phyloP scores from a whole-genome alignment of 1,140 invertebrate species.

The Periplaneta americana region DNA sequence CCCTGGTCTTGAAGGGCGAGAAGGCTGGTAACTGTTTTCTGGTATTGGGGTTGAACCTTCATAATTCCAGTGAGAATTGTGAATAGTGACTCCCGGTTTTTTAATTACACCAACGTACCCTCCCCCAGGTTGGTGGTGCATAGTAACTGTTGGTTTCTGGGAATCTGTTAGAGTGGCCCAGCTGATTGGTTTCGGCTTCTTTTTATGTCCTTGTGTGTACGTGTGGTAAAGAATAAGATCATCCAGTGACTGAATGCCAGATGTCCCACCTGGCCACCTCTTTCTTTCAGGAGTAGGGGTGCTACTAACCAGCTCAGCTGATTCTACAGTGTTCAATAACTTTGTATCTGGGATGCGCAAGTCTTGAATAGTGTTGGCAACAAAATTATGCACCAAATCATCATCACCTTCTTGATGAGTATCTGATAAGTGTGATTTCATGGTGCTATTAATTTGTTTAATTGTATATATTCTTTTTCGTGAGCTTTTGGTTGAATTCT shows the following conservation, averaged over 20 bases:
- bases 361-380: background rate
- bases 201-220: background rate
- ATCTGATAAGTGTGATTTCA: background rate
- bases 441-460: background rate
- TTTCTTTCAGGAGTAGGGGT: background rate
- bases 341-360: background rate
- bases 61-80: background rate
- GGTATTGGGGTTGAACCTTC: background rate
- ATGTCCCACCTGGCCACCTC: conserved; percentile 3
- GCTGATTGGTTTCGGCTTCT: background rate
- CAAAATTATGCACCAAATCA: background rate
- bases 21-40: background rate
- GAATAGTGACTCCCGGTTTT: background rate
- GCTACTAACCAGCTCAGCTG: background rate
- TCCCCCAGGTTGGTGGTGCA: background rate
- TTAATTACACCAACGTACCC: background rate
- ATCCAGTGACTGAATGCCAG: background rate
- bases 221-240: conserved; percentile 15
- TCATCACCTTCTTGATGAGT: background rate
- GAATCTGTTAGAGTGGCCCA: background rate
- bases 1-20: background rate
- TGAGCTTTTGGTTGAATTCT: background rate
- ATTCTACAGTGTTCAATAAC: background rate
- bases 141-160: background rate
- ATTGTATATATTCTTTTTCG: background rate